Conservation (phyloP, 2,113 vertebrate species). For the Podarcis cretensis region DNA sequence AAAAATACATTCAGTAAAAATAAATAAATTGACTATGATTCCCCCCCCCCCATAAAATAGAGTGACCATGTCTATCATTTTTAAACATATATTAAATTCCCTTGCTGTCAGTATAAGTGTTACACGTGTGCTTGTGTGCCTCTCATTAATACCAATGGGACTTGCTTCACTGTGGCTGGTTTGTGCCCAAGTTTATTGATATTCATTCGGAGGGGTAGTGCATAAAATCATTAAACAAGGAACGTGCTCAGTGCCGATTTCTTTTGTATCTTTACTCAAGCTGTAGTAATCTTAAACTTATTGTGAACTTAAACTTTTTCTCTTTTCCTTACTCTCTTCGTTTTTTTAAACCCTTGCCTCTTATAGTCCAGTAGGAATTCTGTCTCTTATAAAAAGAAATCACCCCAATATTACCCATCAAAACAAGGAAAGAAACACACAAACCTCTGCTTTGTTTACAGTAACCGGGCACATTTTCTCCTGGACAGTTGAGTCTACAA, state of each 20-base stretch:
- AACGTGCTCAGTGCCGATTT: background rate
- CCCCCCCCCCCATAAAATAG: background rate
- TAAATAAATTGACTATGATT: background rate
- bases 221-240: background rate
- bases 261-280: background rate
- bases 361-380: background rate
- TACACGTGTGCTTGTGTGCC: background rate
- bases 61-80: background rate
- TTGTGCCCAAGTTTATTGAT: background rate
- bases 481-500: conserved; percentile 34
- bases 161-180: background rate
- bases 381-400: background rate
- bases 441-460: conserved; percentile 19
- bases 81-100: background rate
- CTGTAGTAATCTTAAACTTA: background rate
- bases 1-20: background rate
- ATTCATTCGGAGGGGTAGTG: background rate
- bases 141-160: background rate
- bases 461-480: conserved; percentile 14
- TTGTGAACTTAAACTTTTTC: background rate
- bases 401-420: background rate
- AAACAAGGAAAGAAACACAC: background rate
- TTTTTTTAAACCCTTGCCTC: background rate
- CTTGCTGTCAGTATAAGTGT: background rate
- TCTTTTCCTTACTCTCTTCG: background rate